A percentile compares a stretch with the other conserved stretches of the same genome.
These are phyloP conservation scores for Mythimna impura DNA, from an alignment of 2,888 invertebrate species.

Conservation along the genomic window DNA sequence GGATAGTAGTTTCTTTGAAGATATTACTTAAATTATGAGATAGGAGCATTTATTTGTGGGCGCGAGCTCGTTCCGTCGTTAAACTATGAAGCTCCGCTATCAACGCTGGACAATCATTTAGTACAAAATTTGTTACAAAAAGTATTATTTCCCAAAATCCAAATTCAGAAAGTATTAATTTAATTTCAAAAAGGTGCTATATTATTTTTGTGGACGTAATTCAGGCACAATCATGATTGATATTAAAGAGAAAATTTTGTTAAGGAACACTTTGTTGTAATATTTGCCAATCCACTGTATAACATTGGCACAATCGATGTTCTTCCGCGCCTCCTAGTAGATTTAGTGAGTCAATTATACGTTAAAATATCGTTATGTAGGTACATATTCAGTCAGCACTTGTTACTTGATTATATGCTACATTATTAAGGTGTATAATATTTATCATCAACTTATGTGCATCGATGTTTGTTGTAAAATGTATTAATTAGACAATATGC, in stretches of 20 bases:
- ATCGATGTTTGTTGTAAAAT: conserved; percentile 63
- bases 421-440: conserved; percentile 60
- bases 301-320: conserved; percentile 81
- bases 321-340: conserved; percentile 83
- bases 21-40: conserved; percentile 90
- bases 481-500: conserved; percentile 61
- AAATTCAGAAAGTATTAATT: conserved; percentile 88
- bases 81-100: conserved; percentile 78
- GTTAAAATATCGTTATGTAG: conserved; percentile 66
- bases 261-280: conserved; percentile 63
- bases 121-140: conserved; percentile 88
- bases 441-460: conserved; percentile 58
- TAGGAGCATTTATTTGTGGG: conserved; percentile 88
- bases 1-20: conserved; percentile 89
- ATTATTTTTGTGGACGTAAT: conserved; percentile 73
- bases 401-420: conserved; percentile 68
- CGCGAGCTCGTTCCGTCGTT: conserved; percentile 74
- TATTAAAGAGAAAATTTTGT: conserved; percentile 63
- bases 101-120: conserved; percentile 82
- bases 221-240: conserved; percentile 75
- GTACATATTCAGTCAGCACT: conserved; percentile 69
- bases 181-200: conserved; percentile 83
- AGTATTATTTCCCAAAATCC: conserved; percentile 89
- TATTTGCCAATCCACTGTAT: conserved; percentile 62
- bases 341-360: conserved; percentile 79